phyloP scores from a whole-genome alignment of 2,113 vertebrate species.

The Pandion haliaetus region DNA sequence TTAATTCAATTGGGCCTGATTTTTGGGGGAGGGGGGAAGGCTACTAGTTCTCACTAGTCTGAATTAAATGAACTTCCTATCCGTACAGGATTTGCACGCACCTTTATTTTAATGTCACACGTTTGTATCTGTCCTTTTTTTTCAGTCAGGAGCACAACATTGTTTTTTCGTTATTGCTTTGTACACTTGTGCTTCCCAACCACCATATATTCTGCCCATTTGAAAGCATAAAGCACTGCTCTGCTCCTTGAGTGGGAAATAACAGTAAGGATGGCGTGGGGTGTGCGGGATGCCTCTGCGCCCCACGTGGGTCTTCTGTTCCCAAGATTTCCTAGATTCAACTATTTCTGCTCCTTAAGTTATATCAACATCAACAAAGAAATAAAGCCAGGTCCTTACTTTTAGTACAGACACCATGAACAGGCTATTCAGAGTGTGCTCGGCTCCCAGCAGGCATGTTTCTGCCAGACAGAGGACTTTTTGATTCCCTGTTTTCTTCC shows the following conservation, averaged over 20 bases:
- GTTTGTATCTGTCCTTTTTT: background rate
- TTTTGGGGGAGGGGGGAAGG: background rate
- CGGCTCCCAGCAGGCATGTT: background rate
- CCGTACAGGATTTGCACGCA: background rate
- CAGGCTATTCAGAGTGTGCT: background rate
- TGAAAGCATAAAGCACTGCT: background rate
- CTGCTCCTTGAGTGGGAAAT: background rate
- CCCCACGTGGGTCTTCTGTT: fast-evolving
- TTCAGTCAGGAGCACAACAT: background rate
- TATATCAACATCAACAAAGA: constrained; percentile 32
- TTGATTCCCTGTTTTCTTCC: background rate
- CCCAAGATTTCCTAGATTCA: background rate
- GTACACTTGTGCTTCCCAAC: background rate
- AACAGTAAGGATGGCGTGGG: background rate
- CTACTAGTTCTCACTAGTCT: background rate
- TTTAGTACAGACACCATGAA: constrained; percentile 35
- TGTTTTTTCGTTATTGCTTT: background rate
- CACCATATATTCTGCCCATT: background rate
- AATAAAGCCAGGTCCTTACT: constrained; percentile 44
- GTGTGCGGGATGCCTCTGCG: background rate
- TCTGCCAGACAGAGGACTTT: constrained; percentile 2
- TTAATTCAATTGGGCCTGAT: background rate
- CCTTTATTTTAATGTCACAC: background rate
- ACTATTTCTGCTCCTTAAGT: background rate
- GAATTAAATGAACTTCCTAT: background rate